A percentile compares a stretch with the other conserved stretches of the same genome.
These are phyloP conservation scores for Schlechtendalia chinensis DNA, from an alignment of 1,140 invertebrate genomes.

Conservation along the genomic window DNA sequence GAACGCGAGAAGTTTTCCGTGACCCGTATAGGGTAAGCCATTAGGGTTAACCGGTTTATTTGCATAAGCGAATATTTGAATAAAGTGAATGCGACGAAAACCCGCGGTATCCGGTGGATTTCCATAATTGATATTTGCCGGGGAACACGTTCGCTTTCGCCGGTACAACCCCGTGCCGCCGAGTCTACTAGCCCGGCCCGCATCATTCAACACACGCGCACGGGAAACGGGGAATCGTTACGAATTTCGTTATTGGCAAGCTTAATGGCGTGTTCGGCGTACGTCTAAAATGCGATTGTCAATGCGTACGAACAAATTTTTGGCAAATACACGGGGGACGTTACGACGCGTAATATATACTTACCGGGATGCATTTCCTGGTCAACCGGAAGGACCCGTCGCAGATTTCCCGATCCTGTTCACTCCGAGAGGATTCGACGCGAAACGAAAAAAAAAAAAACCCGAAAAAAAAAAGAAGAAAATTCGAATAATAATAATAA, in stretches of 20 bases:
- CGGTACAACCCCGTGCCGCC: slow-evolving; percentile 12
- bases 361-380: slow-evolving; percentile 45
- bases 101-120: slow-evolving; percentile 25
- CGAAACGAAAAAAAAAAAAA: background rate
- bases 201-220: no score
- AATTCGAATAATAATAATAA: no score
- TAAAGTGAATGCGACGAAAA: background rate
- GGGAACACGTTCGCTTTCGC: background rate
- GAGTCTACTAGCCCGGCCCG: background rate
- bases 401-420: background rate
- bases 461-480: background rate
- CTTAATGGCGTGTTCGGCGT: no score
- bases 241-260: no score
- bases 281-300: no score
- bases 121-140: slow-evolving; percentile 27
- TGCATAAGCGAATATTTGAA: slow-evolving; percentile 45
- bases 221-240: no score
- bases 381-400: background rate
- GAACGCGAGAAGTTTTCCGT: slow-evolving; percentile 26
- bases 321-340: no score
- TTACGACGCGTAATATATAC: no score
- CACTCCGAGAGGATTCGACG: no score
- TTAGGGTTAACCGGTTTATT: slow-evolving; percentile 49
- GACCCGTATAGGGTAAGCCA: slow-evolving; percentile 32
- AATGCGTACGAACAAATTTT: no score